Conservation (phyloP, 2,797 vertebrate species). For the Schizopygopsis malacanthus region DNA sequence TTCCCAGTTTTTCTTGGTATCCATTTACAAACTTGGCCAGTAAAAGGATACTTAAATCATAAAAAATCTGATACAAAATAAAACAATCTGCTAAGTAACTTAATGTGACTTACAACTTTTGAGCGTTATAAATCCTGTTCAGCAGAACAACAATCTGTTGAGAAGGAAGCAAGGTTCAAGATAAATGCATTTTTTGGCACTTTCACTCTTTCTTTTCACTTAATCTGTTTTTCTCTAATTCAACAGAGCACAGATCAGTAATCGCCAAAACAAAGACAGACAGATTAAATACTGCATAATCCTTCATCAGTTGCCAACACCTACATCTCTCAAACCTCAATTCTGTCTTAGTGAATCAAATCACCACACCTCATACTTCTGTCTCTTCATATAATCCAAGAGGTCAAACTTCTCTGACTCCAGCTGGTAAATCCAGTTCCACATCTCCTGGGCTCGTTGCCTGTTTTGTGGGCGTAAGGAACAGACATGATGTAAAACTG, state of each 20-base stretch:
- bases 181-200: neutral
- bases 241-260: neutral
- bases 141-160: conserved; percentile 88
- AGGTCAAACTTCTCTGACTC: conserved; percentile 92
- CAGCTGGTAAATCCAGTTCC: conserved; percentile 86
- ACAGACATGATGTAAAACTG: neutral
- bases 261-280: neutral
- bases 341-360: neutral
- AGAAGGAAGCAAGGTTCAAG: neutral
- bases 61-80: neutral
- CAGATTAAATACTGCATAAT: neutral
- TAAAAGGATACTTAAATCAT: neutral
- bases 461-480: conserved; percentile 66
- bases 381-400: conserved; percentile 85
- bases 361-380: conserved; percentile 87
- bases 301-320: neutral
- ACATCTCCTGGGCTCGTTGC: conserved; percentile 86
- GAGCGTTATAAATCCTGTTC: conserved; percentile 91
- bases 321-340: neutral
- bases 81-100: neutral
- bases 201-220: neutral
- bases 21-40: neutral
- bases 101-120: conserved; percentile 87
- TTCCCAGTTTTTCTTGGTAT: neutral
- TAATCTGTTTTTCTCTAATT: neutral